Evolutionary conservation across 2,113 vertebrate genomes (phyloP), one percentile per base, ranked within the genome.

Genomic region (Istiophorus platypterus): DNA sequence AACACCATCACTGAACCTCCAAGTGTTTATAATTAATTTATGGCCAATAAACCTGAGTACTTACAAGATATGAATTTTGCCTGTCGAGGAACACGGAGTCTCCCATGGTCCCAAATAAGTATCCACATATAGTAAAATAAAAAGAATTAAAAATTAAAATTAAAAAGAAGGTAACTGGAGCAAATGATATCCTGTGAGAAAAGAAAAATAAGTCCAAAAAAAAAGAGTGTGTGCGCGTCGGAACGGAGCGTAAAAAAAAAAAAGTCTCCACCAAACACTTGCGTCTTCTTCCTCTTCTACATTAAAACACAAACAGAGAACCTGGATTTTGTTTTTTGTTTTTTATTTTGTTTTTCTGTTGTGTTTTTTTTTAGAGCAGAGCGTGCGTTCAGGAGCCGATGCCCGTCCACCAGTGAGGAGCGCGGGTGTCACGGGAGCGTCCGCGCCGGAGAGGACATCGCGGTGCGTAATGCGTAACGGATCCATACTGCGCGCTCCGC

Each of bases 31-130:
- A 57, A 78, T 88, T 13, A 34, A 78, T 77, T 65, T 56, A 80
- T 27, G 15, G 22, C 41, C 76, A 76, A 87, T 72, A 85, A 79
- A 78, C 2, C 2, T 1, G 20, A 22, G 37, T 91, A 96, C 97
- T 97, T 94, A 99, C 97, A 88, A 96, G 96, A 72, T 97, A 97
- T 57, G 94, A 95, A 79, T 96, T 96, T 37, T 92, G 96, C 91
- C 96, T 96, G 88, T 96, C 95, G 81, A 95, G 85, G 88, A 96
- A 92, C 80, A 95, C 96, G 12, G 95, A 94, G 92, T 97, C 97
- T 82, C 96, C 97, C 96, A 97, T 96, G 88, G 92, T 90, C 73
- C 69, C 13, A 47, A 39, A 58, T 58, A 73, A 81, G 78, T 82
- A 90, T 95, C 94, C 94, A 91, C 94, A 95, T 94, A 91, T 74